These are phyloP conservation scores for Aplochiton taeniatus DNA, from an alignment of 2,797 vertebrate genomes.

Conservation along the genomic window DNA sequence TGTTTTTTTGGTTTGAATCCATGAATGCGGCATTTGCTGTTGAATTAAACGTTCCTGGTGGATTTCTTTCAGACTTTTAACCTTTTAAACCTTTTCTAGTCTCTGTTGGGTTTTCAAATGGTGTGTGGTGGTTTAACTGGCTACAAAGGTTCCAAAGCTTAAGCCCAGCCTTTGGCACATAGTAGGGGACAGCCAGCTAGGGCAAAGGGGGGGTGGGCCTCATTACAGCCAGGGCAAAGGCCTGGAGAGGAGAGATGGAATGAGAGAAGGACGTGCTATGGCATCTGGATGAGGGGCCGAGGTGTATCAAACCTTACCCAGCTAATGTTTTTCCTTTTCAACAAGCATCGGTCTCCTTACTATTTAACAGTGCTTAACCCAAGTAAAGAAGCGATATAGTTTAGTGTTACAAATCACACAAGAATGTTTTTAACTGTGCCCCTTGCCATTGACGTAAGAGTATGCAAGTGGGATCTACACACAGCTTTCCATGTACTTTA, in stretches of 20 bases:
- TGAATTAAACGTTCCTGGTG: conserved; percentile 39
- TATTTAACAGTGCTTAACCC: conserved; percentile 29
- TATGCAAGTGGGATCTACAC: conserved; percentile 54
- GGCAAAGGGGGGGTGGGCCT: conserved; percentile 42
- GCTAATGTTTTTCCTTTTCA: conserved; percentile 31
- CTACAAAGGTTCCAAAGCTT: conserved; percentile 36
- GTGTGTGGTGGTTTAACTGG: conserved; percentile 33
- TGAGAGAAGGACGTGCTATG: conserved; percentile 33
- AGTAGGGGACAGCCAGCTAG: conserved; percentile 23
- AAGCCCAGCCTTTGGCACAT: conserved; percentile 49
- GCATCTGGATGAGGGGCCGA: conserved; percentile 27
- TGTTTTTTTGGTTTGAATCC: conserved; percentile 44
- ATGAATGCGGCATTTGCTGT: conserved; percentile 42
- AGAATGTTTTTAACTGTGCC: conserved; percentile 48
- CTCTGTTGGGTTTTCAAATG: conserved; percentile 23
- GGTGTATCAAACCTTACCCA: conserved; percentile 55
- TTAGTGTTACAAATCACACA: conserved; percentile 7
- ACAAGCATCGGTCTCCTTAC: conserved; percentile 29
- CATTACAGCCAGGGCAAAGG: conserved; percentile 35
- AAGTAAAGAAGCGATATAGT: conserved; percentile 35
- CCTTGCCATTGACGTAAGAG: conserved; percentile 57
- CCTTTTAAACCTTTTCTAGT: conserved; percentile 45
- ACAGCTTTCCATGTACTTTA: conserved; percentile 24
- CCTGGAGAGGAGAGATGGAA: conserved; percentile 37
- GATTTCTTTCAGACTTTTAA: conserved; percentile 38